A percentile compares a stretch with the other conserved stretches of the same genome.
These are phyloP conservation scores for Zaprionus africanus DNA, from an alignment of 1,140 invertebrate species.

Conservation along the genomic window DNA sequence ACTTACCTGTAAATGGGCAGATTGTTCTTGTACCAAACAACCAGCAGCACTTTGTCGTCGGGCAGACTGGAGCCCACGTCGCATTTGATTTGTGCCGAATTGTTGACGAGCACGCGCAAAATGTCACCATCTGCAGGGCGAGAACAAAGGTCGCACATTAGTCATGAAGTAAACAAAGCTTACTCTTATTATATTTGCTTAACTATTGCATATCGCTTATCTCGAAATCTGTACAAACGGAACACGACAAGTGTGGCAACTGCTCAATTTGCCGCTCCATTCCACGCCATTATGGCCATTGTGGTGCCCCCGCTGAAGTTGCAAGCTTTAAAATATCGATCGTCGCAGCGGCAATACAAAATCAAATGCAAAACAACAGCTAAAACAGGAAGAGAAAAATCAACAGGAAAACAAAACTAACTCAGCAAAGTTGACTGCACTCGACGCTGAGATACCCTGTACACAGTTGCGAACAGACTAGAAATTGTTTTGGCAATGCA, in stretches of 20 bases:
- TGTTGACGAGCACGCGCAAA: constrained; percentile 85
- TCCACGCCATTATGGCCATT: constrained; percentile 31
- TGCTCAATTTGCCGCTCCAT: constrained; percentile 11
- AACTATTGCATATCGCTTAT: neutral
- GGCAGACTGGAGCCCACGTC: constrained; percentile 86
- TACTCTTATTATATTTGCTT: neutral
- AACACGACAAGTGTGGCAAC: too few relatives aligned
- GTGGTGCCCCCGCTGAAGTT: constrained; percentile 27
- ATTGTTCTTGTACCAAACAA: constrained; percentile 87
- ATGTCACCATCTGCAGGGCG: constrained; percentile 78
- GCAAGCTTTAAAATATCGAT: constrained; percentile 81
- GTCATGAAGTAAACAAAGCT: neutral
- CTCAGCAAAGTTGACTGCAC: constrained; percentile 29
- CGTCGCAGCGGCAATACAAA: constrained; percentile 26
- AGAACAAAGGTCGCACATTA: neutral
- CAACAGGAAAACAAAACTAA: constrained; percentile 38
- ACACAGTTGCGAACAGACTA: too few relatives aligned
- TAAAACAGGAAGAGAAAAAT: constrained; percentile 47
- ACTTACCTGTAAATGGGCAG: constrained; percentile 86
- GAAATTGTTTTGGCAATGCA: too few relatives aligned
- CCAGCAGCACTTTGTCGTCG: constrained; percentile 86
- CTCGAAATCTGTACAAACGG: neutral
- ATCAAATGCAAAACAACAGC: constrained; percentile 43
- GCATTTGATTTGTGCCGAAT: constrained; percentile 86
- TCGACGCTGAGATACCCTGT: neutral